Conservation (phyloP, 2,888 invertebrate species). For the Dysmachus trigonus region DNA sequence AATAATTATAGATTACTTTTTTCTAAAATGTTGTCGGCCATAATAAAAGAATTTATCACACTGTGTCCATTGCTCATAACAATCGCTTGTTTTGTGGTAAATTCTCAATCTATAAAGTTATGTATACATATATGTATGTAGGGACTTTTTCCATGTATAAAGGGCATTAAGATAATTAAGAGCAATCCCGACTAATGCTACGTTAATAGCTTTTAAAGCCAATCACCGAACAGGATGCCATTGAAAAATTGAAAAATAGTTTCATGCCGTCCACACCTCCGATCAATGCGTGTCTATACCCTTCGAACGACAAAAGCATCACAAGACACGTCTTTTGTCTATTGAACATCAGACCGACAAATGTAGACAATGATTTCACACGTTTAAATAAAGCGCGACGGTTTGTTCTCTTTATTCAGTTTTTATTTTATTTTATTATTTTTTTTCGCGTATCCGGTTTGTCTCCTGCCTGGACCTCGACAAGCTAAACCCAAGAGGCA, state of each 20-base stretch:
- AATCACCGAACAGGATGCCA: background rate
- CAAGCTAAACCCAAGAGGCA: background rate
- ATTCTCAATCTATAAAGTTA: background rate
- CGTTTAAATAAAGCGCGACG: constrained; percentile 12
- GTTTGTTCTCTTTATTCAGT: too few species aligned
- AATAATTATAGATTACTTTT: too few species aligned
- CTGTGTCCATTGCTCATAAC: background rate
- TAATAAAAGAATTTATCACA: too few species aligned
- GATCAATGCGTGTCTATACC: background rate
- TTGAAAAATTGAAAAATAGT: background rate
- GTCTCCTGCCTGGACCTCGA: background rate
- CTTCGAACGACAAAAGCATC: background rate
- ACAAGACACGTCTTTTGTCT: background rate
- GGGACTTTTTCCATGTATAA: background rate
- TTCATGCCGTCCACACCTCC: background rate
- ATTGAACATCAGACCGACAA: background rate
- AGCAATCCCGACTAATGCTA: background rate
- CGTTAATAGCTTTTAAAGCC: background rate
- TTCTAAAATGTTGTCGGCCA: too few species aligned
- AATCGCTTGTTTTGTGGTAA: background rate
- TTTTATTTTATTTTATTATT: background rate
- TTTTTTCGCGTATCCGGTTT: constrained; percentile 25
- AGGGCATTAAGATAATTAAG: background rate
- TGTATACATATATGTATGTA: too few species aligned
- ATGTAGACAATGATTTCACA: constrained; percentile 38